Base-by-base conservation (phyloP, 2,113 vertebrate genomes). In the Sula dactylatra region DNA sequence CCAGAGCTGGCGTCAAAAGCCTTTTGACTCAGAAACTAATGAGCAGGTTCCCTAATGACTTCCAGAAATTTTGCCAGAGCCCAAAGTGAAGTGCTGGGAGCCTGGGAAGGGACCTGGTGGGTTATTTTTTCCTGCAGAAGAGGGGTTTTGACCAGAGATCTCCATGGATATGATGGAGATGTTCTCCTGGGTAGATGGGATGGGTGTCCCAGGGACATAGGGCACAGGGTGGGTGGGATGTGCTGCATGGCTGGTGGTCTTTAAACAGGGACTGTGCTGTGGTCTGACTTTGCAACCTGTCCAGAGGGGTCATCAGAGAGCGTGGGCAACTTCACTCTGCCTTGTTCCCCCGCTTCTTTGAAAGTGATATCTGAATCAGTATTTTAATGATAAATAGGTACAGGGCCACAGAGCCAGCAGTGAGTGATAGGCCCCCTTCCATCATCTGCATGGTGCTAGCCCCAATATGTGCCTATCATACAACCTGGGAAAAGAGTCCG, bases 401-500 rank as follows among this genome's bases (percentile, higher is more conserved):
- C 24, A 71, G 40, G 36, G 19, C 45, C 61, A 36, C 8, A 16
- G 19, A 70, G 34, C 45, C 61, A 32, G 67, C 44, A 72, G 50
- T 20, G 55, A 67, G 47, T 26, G 72, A 61, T 0, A 2, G 19
- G 29, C 24, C 18, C n/a, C 59, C 1, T 0, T 9, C 49, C 38
- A 11, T 87, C 38, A 38, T 27, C 34, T 19, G 24, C 49, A 11
- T 24, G 34, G 4, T 80, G 62, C n/a, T n/a, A 78, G 47, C 21
- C 32, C 50, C 24, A 45, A 8, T 11, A 5, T 6, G 45, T 38
- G 32, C 44, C 47, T 10, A 2, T 58, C 19, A 24, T 12, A 58
- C 11, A 21, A 21, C 13, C 20, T 0, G 0, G 64, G 25, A 45
- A 19, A 32, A 76, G 24, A 67, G 1, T 12, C 40, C 73, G 40